phyloP scores from a whole-genome alignment of 2,888 invertebrate species.

The Subacronicta megacephala region DNA sequence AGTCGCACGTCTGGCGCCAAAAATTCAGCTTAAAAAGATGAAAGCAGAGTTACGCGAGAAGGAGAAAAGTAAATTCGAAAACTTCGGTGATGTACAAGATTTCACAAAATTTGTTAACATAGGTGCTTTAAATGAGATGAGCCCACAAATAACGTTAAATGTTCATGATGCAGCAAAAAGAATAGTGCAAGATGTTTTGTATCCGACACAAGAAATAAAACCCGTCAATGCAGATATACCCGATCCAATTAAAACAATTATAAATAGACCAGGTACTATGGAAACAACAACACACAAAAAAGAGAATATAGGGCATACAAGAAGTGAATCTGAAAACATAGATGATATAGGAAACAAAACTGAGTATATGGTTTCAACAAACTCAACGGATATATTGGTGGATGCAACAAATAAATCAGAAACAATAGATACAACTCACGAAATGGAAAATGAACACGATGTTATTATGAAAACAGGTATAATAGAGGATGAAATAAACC shows the following conservation, averaged over 20 bases:
- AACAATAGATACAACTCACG: conserved; percentile 11
- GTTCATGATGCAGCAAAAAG: conserved; percentile 38
- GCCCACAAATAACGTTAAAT: conserved; percentile 34
- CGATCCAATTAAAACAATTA: conserved; percentile 41
- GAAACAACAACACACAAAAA: conserved; percentile 14
- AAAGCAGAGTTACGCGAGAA: conserved; percentile 82
- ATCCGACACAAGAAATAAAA: conserved; percentile 78
- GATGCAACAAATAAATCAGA: conserved; percentile 10
- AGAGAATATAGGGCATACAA: conserved; percentile 4
- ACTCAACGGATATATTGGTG: conserved; percentile 9
- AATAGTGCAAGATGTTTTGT: conserved; percentile 66
- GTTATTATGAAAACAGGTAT: conserved; percentile 8
- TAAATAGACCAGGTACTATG: conserved; percentile 36
- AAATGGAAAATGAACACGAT: conserved; percentile 22
- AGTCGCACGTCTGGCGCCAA: conserved; percentile 87
- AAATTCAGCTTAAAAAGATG: conserved; percentile 87
- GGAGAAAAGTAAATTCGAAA: conserved; percentile 61
- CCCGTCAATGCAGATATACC: conserved; percentile 64
- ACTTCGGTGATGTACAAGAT: conserved; percentile 50
- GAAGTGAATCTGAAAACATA: conserved; percentile 5
- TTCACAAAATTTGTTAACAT: conserved; percentile 47
- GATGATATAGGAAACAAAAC: conserved; percentile 7
- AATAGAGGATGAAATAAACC: not conserved
- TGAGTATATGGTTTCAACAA: conserved; percentile 4
- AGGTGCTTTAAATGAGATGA: conserved; percentile 39